Percentiles rank a stretch among this genome's conserved stretches.
These are phyloP conservation scores for Lochmaea crataegi DNA, from an alignment of 2,888 invertebrate species.

Conservation along the genomic window DNA sequence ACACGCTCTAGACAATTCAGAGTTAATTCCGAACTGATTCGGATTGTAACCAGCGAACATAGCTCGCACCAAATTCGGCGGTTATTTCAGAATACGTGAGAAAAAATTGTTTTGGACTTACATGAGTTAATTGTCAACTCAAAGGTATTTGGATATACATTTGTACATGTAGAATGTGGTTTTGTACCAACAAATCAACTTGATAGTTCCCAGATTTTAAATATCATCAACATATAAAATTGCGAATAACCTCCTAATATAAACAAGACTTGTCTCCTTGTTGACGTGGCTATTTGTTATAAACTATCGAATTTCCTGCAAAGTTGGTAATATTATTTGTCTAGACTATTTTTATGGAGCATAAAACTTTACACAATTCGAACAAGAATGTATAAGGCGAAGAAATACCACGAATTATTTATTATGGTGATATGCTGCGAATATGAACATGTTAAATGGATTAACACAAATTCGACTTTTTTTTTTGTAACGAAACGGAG, in stretches of 20 bases:
- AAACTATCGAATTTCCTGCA: slow-evolving; percentile 5
- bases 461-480: neutral
- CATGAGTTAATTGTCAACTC: too few species aligned
- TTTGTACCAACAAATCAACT: too few species aligned
- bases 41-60: too few species aligned
- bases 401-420: neutral
- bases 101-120: too few species aligned
- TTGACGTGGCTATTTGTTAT: neutral
- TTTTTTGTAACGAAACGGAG: neutral
- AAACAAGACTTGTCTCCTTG: neutral
- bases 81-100: too few species aligned
- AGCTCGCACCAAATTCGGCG: too few species aligned
- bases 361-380: neutral
- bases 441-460: neutral
- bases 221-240: neutral
- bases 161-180: too few species aligned
- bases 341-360: neutral
- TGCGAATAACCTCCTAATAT: neutral
- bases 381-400: neutral
- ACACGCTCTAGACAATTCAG: too few species aligned
- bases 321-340: neutral
- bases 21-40: too few species aligned
- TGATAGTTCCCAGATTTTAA: too few species aligned
- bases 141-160: too few species aligned
- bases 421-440: neutral